Evolutionary conservation across 2,888 invertebrate genomes (phyloP).

Genomic region (Cantharis rustica): DNA sequence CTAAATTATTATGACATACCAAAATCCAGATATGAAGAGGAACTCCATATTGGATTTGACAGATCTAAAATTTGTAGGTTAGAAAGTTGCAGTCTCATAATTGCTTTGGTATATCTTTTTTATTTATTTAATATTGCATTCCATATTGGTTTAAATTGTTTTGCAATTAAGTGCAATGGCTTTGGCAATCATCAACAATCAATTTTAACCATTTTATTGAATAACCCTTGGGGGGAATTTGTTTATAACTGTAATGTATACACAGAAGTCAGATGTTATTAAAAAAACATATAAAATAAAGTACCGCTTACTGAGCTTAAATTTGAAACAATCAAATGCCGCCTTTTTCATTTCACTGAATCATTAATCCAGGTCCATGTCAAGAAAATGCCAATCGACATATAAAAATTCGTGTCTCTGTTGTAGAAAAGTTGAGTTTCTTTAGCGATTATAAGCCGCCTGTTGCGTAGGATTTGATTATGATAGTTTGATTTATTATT

Average conservation of each 20-base stretch:
- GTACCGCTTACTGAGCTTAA: constrained; percentile 17
- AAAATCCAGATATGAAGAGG: not conserved
- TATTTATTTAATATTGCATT: not conserved
- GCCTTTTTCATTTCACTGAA: constrained; percentile 22
- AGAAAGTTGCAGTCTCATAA: not conserved
- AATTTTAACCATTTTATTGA: not conserved
- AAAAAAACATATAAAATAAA: constrained; percentile 20
- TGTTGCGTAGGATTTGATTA: constrained; percentile 23
- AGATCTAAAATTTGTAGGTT: not conserved
- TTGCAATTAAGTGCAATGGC: not conserved
- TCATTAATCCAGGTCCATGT: constrained; percentile 19
- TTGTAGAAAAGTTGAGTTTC: constrained; percentile 6
- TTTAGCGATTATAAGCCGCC: constrained; percentile 19
- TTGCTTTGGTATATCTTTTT: not conserved
- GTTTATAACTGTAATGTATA: not conserved
- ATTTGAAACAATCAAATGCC: constrained; percentile 23
- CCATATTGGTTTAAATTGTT: not conserved
- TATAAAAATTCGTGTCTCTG: constrained; percentile 19
- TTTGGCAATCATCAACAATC: not conserved
- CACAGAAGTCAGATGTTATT: constrained; percentile 19
- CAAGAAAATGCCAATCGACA: constrained; percentile 10
- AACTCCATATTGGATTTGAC: not conserved
- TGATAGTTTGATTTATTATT: constrained; percentile 24
- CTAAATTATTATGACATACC: not conserved
- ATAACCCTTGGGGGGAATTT: not conserved